A percentile compares a stretch with the other conserved stretches of the same genome.
Conservation (phyloP, 1,140 invertebrate genomes). For the Neodiprion fabricii region DNA sequence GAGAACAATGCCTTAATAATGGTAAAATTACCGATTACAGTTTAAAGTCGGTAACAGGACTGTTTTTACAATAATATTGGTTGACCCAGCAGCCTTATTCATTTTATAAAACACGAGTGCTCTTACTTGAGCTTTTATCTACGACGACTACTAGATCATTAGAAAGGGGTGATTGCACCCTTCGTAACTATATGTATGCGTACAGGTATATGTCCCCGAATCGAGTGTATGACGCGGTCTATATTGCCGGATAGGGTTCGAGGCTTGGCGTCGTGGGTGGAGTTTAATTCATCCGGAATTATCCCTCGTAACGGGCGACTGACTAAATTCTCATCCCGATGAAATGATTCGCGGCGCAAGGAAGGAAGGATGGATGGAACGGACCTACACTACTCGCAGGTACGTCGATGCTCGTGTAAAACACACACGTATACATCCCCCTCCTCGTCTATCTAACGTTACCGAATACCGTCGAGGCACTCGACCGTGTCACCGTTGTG, state of each 20-base stretch:
- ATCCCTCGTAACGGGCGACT: background rate
- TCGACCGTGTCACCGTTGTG: background rate
- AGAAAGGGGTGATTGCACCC: too few species aligned
- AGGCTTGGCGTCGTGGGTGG: background rate
- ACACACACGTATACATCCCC: too few species aligned
- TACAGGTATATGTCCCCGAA: background rate
- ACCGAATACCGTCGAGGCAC: background rate
- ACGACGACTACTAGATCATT: too few species aligned
- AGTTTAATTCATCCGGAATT: background rate
- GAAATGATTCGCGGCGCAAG: background rate
- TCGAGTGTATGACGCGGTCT: background rate
- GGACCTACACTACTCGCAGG: background rate
- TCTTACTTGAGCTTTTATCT: too few species aligned
- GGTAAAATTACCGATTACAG: too few species aligned
- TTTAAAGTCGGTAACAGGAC: too few species aligned
- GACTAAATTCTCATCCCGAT: background rate
- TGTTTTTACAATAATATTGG: too few species aligned
- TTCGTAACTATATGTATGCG: too few species aligned
- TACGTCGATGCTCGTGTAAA: too few species aligned
- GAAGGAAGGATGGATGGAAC: background rate
- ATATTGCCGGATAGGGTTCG: background rate
- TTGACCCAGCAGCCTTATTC: too few species aligned
- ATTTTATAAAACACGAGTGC: too few species aligned
- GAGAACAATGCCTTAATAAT: too few species aligned
- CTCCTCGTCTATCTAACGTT: background rate